Base-by-base conservation (phyloP, 1,140 invertebrate species). In the Protaetia brevitarsis region DNA sequence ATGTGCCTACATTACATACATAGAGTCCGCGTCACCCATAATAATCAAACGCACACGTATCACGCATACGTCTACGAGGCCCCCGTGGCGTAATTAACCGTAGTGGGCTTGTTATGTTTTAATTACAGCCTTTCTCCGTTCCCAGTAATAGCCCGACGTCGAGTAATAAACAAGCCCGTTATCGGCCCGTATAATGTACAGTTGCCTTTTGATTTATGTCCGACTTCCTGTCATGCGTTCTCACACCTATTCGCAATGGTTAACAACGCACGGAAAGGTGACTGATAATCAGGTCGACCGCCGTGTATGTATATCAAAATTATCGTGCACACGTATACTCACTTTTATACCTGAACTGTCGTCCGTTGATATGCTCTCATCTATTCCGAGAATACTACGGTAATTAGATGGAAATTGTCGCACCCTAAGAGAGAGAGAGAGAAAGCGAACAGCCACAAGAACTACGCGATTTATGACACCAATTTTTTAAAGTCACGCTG, bases 161-260 rank as follows among this genome's bases (percentile, higher is more conserved):
- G 19, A 51, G 41, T 51, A 51, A 51, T 51, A 51, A 51, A 51
- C 41, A 51, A 23, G 41, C 41, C 7, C 41, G 41, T 51, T 51
- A 51, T 51, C 41, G 26, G 41, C 41, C n/a, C n/a, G n/a, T 51
- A 51, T 51, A 51, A 51, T 51, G 41, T 51, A 51, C 41, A 51
- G 41, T 51, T 51, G 41, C 41, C 11, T 51, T 51, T 51, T 51
- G 41, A 51, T 51, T 51, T 51, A 51, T 51, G 41, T 23, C 26
- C 41, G 41, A 51, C 41, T 51, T 51, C 41, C 41, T 23, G 41
- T 51, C 41, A 51, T 51, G 11, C 41, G 41, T 51, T 51, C 41
- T 51, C 41, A 51, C 41, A 51, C 41, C 41, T 51, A 51, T 3
- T 23, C 19, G 19, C 41, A 16, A 23, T 51, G n/a, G n/a, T n/a